These are phyloP conservation scores for Trichacis sp. DNA, from an alignment of 2,888 invertebrate species.

Conservation along the genomic window DNA sequence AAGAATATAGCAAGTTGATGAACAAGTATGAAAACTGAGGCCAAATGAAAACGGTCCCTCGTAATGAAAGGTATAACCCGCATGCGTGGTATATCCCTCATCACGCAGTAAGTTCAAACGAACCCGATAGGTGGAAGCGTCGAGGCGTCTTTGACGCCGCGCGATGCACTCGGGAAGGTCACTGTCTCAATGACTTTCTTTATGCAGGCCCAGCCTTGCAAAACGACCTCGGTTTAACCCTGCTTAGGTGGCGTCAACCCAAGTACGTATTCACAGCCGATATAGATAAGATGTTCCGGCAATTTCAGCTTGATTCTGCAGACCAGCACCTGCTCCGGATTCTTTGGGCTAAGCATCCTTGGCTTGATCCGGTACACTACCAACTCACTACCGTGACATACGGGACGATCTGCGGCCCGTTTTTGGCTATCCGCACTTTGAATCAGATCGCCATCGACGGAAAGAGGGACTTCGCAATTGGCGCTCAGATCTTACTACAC, in stretches of 20 bases:
- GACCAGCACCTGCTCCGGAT: slow-evolving; percentile 22
- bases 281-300: slow-evolving; percentile 28
- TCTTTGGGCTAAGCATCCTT: slow-evolving; percentile 15
- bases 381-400: slow-evolving; percentile 22
- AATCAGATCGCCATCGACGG: slow-evolving; percentile 15
- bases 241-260: slow-evolving; percentile 20
- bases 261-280: slow-evolving; percentile 22
- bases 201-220: slow-evolving; percentile 18
- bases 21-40: no score
- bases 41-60: no score
- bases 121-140: no score
- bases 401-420: slow-evolving; percentile 19
- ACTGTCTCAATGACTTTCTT: slow-evolving; percentile 17
- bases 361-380: neutral
- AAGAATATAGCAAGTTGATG: no score
- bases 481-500: slow-evolving; percentile 1
- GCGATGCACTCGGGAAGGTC: neutral
- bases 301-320: neutral
- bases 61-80: no score
- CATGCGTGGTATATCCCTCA: no score
- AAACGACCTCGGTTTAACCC: slow-evolving; percentile 13
- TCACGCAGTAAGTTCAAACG: no score
- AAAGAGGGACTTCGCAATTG: slow-evolving; percentile 6
- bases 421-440: slow-evolving; percentile 19
- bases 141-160: slow-evolving; percentile 25